Base-by-base conservation (phyloP, 1,140 invertebrate species). In the Dolichoris vasculosae region DNA sequence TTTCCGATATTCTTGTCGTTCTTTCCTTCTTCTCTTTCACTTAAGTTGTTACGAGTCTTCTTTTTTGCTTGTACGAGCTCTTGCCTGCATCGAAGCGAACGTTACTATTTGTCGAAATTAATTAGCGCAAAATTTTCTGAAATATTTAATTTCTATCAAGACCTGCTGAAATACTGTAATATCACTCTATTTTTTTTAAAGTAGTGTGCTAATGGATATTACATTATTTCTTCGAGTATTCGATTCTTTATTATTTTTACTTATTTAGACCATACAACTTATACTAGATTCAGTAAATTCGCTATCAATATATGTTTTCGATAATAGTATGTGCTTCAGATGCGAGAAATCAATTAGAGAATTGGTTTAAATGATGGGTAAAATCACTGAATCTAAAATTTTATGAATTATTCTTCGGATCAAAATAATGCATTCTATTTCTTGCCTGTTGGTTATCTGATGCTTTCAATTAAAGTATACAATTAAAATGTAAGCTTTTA, bases 1-100 rank as follows among this genome's bases (percentile, higher is more conserved):
- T 87, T 78, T 77, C 83, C 64, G 86, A 59, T 86, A 86, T 85
- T 87, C 86, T 85, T 80, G 77, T 82, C 73, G 85, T 87, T 73
- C 69, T 1, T 73, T 84, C 71, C 59, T 83, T 86, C 79, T 87
- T 84, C 40, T 64, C 38, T 30, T 73, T 71, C 69, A 38, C 20
- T 83, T 43, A 26, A 38, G 40, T 64, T 59, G 75, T 83, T 26
- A 26, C 23, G 20, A 59, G 6, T 59, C 51, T 55, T 26, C 55
- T 2, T 59, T n/a, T 59, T 26, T 59, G 23, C 83, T 0, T 9
- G 8, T 15, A 6, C 3, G 15, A 69, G 35, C 32, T 38, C 51
- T 55, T 32, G 23, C 11, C 0, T 79, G 9, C 2, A 23, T 23
- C 11, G n/a, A 38, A 35, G 15, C 1, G 40, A 69, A 79, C 35